Percentiles rank a stretch among this genome's conserved stretches.
Evolutionary conservation across 1,140 invertebrate genomes (phyloP).

Genomic region (Zaprionus vittiger): DNA sequence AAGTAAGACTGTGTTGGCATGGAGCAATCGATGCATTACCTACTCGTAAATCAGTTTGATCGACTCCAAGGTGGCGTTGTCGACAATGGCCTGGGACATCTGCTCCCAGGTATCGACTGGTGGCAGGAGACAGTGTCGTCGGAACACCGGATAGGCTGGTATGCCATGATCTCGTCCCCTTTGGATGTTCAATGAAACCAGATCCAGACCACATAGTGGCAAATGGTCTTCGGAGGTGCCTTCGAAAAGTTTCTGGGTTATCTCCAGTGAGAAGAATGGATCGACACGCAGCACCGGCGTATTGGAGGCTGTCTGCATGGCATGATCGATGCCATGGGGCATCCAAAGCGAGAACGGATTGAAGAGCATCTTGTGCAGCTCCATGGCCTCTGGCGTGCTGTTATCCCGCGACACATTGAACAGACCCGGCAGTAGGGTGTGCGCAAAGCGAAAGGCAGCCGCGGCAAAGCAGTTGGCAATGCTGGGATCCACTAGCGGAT

Average conservation of each 20-base stretch:
- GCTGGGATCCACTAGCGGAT: slow-evolving; percentile 90
- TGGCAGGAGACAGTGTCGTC: slow-evolving; percentile 90
- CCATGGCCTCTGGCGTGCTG: slow-evolving; percentile 88
- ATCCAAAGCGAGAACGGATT: slow-evolving; percentile 92
- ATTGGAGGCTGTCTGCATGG: slow-evolving; percentile 87
- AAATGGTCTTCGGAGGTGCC: slow-evolving; percentile 60
- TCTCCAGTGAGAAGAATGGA: slow-evolving; percentile 89
- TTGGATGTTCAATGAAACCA: slow-evolving; percentile 94
- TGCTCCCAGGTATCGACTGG: slow-evolving; percentile 90
- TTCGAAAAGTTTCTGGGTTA: slow-evolving; percentile 89
- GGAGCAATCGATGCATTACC: slow-evolving; percentile 19
- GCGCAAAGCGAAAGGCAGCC: slow-evolving; percentile 96
- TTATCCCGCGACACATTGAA: slow-evolving; percentile 88
- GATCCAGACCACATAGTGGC: slow-evolving; percentile 89
- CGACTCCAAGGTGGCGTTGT: slow-evolving; percentile 86
- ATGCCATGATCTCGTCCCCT: slow-evolving; percentile 95
- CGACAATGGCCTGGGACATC: slow-evolving; percentile 87
- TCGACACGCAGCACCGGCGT: slow-evolving; percentile 89
- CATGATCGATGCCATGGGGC: slow-evolving; percentile 86
- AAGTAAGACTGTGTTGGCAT: not conserved
- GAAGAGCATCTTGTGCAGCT: slow-evolving; percentile 92
- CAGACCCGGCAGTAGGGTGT: slow-evolving; percentile 91
- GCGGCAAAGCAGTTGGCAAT: slow-evolving; percentile 96
- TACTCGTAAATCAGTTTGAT: slow-evolving; percentile 89
- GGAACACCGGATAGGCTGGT: slow-evolving; percentile 91